phyloP scores from a whole-genome alignment of 1,140 invertebrate genomes.

The Lordiphosa clarofinis region DNA sequence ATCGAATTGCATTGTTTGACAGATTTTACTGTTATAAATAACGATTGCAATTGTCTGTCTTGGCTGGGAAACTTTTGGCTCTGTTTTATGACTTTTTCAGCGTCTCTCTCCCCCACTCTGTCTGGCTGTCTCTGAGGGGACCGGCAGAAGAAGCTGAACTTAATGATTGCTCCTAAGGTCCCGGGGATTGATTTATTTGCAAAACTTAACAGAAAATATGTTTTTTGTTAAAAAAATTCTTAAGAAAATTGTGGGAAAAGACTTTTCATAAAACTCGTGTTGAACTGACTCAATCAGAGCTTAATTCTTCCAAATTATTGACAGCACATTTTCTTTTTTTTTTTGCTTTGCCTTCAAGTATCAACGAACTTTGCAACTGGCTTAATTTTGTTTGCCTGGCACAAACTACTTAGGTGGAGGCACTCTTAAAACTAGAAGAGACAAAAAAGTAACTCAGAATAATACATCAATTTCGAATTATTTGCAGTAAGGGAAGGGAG shows the following conservation, averaged over 20 bases:
- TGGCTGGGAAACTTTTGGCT: slow-evolving; percentile 1
- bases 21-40: slow-evolving; percentile 45
- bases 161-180: not conserved
- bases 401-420: slow-evolving; percentile 56
- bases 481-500: slow-evolving; percentile 14
- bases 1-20: slow-evolving; percentile 35
- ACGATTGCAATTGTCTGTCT: slow-evolving; percentile 27
- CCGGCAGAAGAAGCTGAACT: no score
- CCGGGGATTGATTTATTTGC: slow-evolving; percentile 19
- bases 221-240: no score
- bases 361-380: slow-evolving; percentile 33
- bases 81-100: slow-evolving; percentile 1
- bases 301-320: no score
- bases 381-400: slow-evolving; percentile 56
- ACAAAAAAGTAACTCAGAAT: slow-evolving; percentile 13
- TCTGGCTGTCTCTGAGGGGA: no score
- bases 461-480: slow-evolving; percentile 65
- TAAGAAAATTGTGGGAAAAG: no score
- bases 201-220: slow-evolving; percentile 9
- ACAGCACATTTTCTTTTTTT: no score
- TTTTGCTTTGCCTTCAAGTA: not conserved
- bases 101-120: not conserved
- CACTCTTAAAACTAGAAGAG: slow-evolving; percentile 7
- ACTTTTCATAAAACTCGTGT: no score
- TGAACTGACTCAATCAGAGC: no score